phyloP scores from a whole-genome alignment of 2,113 vertebrate genomes.

The Casuarius casuarius region DNA sequence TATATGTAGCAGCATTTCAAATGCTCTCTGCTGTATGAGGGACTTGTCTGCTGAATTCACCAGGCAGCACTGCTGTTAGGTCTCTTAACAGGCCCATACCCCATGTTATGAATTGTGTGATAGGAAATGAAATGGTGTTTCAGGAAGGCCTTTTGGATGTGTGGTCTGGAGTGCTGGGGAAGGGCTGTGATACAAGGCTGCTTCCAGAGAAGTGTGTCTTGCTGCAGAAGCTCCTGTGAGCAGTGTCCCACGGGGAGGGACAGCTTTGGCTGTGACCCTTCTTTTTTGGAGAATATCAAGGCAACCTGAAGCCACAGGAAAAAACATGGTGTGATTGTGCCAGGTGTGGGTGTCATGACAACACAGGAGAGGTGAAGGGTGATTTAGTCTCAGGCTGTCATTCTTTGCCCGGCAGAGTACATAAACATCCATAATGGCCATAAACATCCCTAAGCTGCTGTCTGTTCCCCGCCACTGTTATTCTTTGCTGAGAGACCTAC shows the following conservation, averaged over 20 bases:
- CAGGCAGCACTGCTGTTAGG: neutral
- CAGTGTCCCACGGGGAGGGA: accelerated
- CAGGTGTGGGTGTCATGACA: neutral
- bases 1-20: neutral
- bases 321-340: neutral
- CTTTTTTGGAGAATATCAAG: neutral
- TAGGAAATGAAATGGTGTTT: neutral
- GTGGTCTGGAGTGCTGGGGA: neutral
- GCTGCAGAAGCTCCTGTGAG: neutral
- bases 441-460: neutral
- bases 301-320: neutral
- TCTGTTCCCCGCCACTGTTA: neutral
- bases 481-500: neutral
- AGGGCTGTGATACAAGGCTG: neutral
- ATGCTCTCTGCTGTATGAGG: neutral
- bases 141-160: neutral
- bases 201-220: neutral
- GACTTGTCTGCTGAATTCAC: neutral
- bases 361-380: neutral
- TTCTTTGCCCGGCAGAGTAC: neutral
- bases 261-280: neutral
- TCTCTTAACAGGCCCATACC: accelerated
- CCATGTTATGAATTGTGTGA: neutral
- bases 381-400: neutral
- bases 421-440: neutral